These are phyloP conservation scores for Murina feae DNA, from an alignment of 2,113 vertebrate genomes.

Conservation along the genomic window DNA sequence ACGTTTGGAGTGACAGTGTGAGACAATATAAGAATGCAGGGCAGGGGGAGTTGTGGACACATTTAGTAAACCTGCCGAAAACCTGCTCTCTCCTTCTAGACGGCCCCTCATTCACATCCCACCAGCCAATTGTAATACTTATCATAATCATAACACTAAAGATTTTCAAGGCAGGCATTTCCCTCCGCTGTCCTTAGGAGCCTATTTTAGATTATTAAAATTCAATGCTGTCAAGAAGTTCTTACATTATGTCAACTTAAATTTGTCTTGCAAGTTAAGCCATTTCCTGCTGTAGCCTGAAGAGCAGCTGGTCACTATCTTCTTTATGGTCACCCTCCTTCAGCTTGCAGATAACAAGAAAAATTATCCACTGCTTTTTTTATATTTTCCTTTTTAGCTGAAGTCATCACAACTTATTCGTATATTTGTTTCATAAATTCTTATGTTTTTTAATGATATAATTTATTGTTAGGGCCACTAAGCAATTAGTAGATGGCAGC, in stretches of 20 bases:
- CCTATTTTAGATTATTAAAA: constrained; percentile 73
- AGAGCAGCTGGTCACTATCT: constrained; percentile 66
- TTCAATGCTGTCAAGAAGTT: constrained; percentile 73
- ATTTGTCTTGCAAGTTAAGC: constrained; percentile 73
- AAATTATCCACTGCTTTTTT: neutral
- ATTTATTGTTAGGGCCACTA: constrained; percentile 56
- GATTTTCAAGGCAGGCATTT: constrained; percentile 68
- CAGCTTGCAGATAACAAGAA: constrained; percentile 41
- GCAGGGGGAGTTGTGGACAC: neutral
- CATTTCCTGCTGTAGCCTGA: constrained; percentile 55
- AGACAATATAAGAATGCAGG: neutral
- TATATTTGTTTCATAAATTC: constrained; percentile 43
- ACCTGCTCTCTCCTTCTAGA: neutral
- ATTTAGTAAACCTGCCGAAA: constrained; percentile 4
- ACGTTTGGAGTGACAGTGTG: neutral
- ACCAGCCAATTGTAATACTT: constrained; percentile 58
- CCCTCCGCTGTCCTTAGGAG: constrained; percentile 65
- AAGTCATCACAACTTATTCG: constrained; percentile 40
- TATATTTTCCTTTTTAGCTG: neutral
- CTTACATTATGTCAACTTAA: constrained; percentile 74
- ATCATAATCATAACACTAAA: constrained; percentile 62
- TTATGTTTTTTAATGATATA: constrained; percentile 49
- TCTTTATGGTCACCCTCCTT: constrained; percentile 39
- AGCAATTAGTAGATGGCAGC: constrained; percentile 55
- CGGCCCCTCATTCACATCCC: neutral